Evolutionary conservation across 2,797 vertebrate genomes (phyloP).

Genomic region (Pteronotus mesoamericanus): DNA sequence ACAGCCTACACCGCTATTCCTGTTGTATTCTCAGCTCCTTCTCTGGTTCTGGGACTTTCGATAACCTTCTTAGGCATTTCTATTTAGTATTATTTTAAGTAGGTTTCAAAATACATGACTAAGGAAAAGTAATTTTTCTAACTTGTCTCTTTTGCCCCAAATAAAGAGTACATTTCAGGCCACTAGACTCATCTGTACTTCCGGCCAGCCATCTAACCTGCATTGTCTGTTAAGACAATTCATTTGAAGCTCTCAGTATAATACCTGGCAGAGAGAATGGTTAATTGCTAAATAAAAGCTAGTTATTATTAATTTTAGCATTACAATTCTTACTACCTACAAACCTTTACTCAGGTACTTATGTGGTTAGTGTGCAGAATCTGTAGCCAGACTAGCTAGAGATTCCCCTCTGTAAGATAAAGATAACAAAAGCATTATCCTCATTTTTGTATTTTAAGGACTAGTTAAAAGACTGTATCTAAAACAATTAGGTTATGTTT

Average conservation of each 20-base stretch:
- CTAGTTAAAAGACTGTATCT: neutral
- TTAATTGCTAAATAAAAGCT: neutral
- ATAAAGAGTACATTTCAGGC: neutral
- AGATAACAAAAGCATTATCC: neutral
- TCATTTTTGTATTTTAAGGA: neutral
- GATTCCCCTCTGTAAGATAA: neutral
- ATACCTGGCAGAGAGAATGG: neutral
- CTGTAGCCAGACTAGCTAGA: neutral
- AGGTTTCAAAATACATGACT: constrained; percentile 23
- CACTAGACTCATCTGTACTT: neutral
- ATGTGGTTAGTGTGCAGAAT: neutral
- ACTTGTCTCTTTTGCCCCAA: neutral
- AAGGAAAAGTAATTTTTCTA: constrained; percentile 33
- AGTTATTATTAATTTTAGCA: neutral
- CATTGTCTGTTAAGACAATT: neutral
- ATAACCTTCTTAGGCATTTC: neutral
- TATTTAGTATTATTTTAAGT: constrained; percentile 29
- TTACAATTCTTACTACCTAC: neutral
- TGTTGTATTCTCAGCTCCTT: neutral
- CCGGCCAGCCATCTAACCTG: neutral
- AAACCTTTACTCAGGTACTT: neutral
- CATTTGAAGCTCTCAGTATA: neutral
- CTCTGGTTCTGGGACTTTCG: neutral
- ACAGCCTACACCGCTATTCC: neutral
- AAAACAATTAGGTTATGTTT: neutral